Evolutionary conservation across 1,140 invertebrate species (phyloP).

Genomic region (Drosophila gunungcola): DNA sequence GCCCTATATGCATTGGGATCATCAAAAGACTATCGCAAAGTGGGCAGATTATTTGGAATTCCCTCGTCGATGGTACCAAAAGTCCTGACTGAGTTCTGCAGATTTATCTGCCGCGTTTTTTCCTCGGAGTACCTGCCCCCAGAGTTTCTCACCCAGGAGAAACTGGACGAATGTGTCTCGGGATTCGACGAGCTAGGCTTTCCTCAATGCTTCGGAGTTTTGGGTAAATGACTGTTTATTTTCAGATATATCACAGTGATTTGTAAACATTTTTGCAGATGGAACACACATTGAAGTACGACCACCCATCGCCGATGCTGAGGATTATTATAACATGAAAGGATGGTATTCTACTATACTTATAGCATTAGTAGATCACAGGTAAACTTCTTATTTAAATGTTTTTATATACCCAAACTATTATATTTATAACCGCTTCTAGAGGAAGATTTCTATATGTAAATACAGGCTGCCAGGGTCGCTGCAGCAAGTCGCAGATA

Average conservation of each 20-base stretch:
- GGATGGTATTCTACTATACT: slow-evolving; percentile 2
- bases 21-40: not conserved
- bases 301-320: not conserved
- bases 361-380: not conserved
- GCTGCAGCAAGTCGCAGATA: not conserved
- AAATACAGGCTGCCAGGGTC: not conserved
- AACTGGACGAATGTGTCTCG: not conserved
- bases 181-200: not conserved
- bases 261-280: not conserved
- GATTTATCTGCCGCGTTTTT: not conserved
- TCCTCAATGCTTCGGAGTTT: slow-evolving; percentile 1
- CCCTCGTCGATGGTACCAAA: not conserved
- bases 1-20: not conserved
- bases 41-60: not conserved
- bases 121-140: not conserved
- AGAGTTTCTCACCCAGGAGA: not conserved
- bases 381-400: not conserved
- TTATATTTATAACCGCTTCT: not conserved
- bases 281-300: not conserved
- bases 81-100: not conserved
- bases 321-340: not conserved
- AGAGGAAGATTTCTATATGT: not conserved
- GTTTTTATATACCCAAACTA: too few relatives aligned
- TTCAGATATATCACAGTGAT: too few relatives aligned
- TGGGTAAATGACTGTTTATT: not conserved